phyloP scores from a whole-genome alignment of 2,113 vertebrate genomes.

The Pollachius pollachius region DNA sequence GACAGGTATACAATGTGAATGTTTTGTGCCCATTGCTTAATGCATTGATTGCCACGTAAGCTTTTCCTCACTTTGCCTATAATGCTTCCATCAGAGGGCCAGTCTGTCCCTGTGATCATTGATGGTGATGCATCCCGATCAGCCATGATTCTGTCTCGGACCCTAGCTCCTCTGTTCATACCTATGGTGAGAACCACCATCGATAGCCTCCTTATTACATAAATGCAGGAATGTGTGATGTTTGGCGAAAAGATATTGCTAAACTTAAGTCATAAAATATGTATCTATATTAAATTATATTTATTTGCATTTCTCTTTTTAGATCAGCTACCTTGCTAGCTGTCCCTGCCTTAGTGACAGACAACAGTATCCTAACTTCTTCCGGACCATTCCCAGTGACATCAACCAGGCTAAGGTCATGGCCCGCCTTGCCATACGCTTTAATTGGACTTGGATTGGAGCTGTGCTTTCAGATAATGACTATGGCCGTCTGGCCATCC shows the following conservation, averaged over 20 bases:
- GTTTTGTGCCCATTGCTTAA: background rate
- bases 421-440: slow-evolving; percentile 62
- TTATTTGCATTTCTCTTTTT: background rate
- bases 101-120: slow-evolving; percentile 58
- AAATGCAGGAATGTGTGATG: background rate
- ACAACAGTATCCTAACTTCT: slow-evolving; percentile 67
- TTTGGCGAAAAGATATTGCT: background rate
- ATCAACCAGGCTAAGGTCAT: slow-evolving; percentile 69
- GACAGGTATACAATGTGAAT: slow-evolving; percentile 13
- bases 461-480: slow-evolving; percentile 66
- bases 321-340: slow-evolving; percentile 76
- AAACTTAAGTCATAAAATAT: background rate
- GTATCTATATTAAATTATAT: too few relatives aligned
- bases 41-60: background rate
- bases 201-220: background rate
- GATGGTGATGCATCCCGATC: slow-evolving; percentile 62
- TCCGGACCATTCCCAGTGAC: slow-evolving; percentile 78
- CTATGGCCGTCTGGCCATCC: slow-evolving; percentile 62
- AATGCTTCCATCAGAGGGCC: slow-evolving; percentile 17
- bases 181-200: slow-evolving; percentile 59
- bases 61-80: too few relatives aligned
- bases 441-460: slow-evolving; percentile 73
- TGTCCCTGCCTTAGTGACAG: slow-evolving; percentile 74
- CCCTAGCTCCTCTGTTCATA: slow-evolving; percentile 55
- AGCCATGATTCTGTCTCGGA: slow-evolving; percentile 54